Conservation (phyloP, 2,113 vertebrate genomes). For the Gallinago paraguaiae region DNA sequence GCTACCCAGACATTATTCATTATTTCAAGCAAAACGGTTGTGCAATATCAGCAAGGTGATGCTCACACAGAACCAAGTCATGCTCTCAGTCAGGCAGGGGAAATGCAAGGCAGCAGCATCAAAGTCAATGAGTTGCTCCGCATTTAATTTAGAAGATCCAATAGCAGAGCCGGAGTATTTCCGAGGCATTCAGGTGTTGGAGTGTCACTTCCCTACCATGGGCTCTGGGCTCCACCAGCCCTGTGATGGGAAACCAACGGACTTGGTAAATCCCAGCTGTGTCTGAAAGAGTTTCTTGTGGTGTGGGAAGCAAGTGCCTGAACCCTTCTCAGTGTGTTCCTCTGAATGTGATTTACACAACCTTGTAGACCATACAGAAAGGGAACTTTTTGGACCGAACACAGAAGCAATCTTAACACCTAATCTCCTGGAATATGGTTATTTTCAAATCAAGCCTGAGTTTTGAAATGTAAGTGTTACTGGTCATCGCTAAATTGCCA, state of each 20-base stretch:
- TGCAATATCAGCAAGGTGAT: neutral
- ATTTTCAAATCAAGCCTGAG: constrained; percentile 36
- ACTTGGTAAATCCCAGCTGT: neutral
- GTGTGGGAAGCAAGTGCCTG: neutral
- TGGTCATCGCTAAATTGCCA: constrained; percentile 1
- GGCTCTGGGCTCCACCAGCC: neutral
- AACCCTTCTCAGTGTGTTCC: neutral
- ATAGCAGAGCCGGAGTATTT: neutral
- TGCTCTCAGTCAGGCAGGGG: neutral
- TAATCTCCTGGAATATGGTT: neutral
- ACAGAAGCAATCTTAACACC: neutral
- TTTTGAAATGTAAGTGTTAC: constrained; percentile 3
- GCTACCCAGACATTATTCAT: neutral
- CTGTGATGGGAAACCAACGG: neutral
- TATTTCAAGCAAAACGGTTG: neutral
- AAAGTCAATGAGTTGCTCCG: neutral
- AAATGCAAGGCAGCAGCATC: neutral
- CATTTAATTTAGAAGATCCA: neutral
- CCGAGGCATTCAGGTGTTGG: neutral
- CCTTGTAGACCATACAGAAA: neutral
- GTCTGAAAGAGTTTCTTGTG: neutral
- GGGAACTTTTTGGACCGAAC: neutral
- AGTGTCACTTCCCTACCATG: fast-evolving
- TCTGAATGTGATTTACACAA: neutral
- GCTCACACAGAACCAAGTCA: neutral